Base-by-base conservation (phyloP, 2,797 vertebrate genomes). In the Ptychobarbus kaznakovi region DNA sequence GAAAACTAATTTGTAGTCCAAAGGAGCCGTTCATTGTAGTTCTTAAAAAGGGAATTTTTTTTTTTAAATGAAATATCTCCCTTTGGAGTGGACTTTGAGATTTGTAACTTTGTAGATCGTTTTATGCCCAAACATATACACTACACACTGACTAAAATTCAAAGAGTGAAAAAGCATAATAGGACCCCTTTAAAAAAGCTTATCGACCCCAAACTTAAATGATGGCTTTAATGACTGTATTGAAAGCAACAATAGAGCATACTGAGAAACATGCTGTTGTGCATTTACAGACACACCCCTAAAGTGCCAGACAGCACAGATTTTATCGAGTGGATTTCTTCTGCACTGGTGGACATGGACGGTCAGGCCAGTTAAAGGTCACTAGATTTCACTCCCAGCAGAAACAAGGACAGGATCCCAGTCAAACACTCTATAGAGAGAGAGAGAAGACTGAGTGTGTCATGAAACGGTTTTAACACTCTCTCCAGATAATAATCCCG, bases 331-430 rank as follows among this genome's bases (percentile, higher is more conserved):
- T 2, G 16, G 42, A 80, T 80, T 68, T 80, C 61, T 80, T 68
- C 78, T 80, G 78, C 78, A 32, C 42, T 6, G 25, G 42, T 80
- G 78, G 61, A 80, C 61, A 32, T 9, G 78, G 42, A 68, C 11
- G 18, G 58, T 80, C 78, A 63, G 79, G 65, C 79, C 32, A 70
- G 65, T 70, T 51, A 70, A 81, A 81, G 79, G 79, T 70, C 79
- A 81, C 79, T 53, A 53, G 46, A 69, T 53, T 81, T 70, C 46
- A 81, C 51, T 69, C 32, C 44, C 65, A 68, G 22, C 22, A 53
- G n/a, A 38, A 69, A 38, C 63, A 53, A 66, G 46, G 66, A 70
- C 65, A 69, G 65, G 20, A 68, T 11, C 46, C 32, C 28, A 69
- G 32, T 40, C 32, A 69, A 69, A 81, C 46, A 25, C 28, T 16